A percentile compares a stretch with the other conserved stretches of the same genome.
phyloP scores from a whole-genome alignment of 2,888 invertebrate species.

The Serripes groenlandicus region DNA sequence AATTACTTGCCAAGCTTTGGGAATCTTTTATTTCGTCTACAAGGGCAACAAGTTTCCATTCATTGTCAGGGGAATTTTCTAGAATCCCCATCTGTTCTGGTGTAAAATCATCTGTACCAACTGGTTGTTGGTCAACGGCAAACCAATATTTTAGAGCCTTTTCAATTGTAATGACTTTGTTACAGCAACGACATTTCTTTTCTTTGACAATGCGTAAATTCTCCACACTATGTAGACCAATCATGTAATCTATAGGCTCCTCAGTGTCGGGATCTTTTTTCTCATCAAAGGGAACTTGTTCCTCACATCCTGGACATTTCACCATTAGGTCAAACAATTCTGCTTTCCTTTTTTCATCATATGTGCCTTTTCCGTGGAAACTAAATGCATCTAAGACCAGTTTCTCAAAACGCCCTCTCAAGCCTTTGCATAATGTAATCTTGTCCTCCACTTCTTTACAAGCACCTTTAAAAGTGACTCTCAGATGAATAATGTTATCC shows the following conservation, averaged over 20 bases:
- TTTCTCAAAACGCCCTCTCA: neutral
- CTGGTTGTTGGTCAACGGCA: no score
- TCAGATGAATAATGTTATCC: constrained; percentile 3
- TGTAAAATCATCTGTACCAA: no score
- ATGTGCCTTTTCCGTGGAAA: neutral
- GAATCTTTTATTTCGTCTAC: no score
- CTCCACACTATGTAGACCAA: no score
- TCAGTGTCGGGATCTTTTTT: no score
- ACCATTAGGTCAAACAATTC: neutral
- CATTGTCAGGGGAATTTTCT: no score
- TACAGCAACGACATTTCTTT: neutral
- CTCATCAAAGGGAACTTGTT: neutral
- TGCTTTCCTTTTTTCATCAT: neutral
- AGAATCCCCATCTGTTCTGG: no score
- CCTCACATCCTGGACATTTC: neutral
- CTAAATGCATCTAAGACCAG: neutral
- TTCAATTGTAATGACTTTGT: neutral
- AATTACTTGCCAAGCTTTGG: no score
- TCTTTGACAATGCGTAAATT: no score
- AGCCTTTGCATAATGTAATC: neutral
- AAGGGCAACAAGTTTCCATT: no score
- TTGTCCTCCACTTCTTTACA: neutral
- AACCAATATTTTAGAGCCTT: neutral
- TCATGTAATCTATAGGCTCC: no score
- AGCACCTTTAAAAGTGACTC: neutral